These are phyloP conservation scores for Schizotus pectinicornis DNA, from an alignment of 2,888 invertebrate species.

Conservation along the genomic window DNA sequence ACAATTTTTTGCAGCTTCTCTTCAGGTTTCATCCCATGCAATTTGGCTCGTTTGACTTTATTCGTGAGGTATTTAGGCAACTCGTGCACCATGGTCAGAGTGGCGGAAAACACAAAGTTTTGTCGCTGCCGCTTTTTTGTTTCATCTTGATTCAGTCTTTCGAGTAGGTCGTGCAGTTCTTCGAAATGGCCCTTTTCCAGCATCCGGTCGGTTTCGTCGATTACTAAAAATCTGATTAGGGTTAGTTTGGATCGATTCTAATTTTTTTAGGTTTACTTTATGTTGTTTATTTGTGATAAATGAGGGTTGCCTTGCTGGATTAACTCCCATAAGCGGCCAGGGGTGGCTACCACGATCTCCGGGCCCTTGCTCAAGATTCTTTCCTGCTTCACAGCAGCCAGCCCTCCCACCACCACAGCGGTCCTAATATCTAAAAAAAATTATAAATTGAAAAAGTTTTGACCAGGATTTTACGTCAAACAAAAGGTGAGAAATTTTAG, in stretches of 20 bases:
- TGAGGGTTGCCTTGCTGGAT: conserved; percentile 79
- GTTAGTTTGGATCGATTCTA: neutral
- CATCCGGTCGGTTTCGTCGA: conserved; percentile 99
- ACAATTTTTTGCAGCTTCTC: conserved; percentile 81
- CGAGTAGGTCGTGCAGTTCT: conserved; percentile 83
- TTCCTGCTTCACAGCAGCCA: conserved; percentile 93
- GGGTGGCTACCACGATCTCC: conserved; percentile 96
- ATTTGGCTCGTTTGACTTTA: conserved; percentile 62
- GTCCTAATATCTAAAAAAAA: conserved; percentile 65
- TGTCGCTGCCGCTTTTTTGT: conserved; percentile 70
- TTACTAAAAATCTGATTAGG: conserved; percentile 78
- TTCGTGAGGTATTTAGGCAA: conserved; percentile 75
- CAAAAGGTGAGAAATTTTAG: no score
- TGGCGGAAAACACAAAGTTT: conserved; percentile 97
- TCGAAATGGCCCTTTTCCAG: conserved; percentile 95
- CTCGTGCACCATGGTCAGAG: conserved; percentile 89
- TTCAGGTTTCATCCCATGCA: conserved; percentile 71
- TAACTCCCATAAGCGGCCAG: conserved; percentile 96
- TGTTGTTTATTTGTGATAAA: conserved; percentile 72
- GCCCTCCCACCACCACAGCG: conserved; percentile 90
- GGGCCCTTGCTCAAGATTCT: conserved; percentile 82
- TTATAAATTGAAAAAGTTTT: no score
- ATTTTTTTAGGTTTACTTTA: conserved; percentile 64
- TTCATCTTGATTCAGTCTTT: conserved; percentile 77
- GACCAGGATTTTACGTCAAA: no score